A percentile compares a stretch with the other conserved stretches of the same genome.
Evolutionary conservation across 2,113 vertebrate genomes (phyloP).

Genomic region (Scopus umbretta): DNA sequence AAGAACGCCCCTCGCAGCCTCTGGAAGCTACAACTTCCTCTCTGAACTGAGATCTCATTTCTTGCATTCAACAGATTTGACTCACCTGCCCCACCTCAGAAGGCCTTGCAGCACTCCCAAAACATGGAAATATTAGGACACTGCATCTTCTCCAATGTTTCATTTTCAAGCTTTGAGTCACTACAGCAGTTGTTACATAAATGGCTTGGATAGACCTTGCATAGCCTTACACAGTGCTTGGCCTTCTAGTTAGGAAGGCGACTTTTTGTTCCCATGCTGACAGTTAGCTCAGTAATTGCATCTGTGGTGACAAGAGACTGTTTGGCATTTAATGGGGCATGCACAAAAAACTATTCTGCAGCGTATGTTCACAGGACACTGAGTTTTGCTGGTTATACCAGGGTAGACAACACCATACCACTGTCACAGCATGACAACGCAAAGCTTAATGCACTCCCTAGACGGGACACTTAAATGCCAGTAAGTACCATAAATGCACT

Average conservation of each 20-base stretch:
- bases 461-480: neutral
- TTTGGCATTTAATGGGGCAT: neutral
- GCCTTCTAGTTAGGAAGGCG: neutral
- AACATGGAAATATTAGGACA: neutral
- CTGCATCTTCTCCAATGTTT: neutral
- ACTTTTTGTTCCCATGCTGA: neutral
- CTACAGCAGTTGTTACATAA: neutral
- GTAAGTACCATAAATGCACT: neutral
- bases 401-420: neutral
- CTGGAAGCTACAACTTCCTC: neutral
- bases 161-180: neutral
- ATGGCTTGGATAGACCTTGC: neutral
- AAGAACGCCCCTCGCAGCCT: rapidly evolving
- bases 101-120: neutral
- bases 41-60: neutral
- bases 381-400: neutral
- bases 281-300: neutral
- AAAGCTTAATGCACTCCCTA: neutral
- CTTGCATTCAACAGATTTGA: neutral
- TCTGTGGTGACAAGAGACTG: neutral
- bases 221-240: neutral
- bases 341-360: neutral
- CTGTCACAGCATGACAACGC: neutral
- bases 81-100: neutral
- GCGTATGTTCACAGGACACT: neutral